Conservation (phyloP, 2,113 vertebrate species). For the Syngnathus floridae region DNA sequence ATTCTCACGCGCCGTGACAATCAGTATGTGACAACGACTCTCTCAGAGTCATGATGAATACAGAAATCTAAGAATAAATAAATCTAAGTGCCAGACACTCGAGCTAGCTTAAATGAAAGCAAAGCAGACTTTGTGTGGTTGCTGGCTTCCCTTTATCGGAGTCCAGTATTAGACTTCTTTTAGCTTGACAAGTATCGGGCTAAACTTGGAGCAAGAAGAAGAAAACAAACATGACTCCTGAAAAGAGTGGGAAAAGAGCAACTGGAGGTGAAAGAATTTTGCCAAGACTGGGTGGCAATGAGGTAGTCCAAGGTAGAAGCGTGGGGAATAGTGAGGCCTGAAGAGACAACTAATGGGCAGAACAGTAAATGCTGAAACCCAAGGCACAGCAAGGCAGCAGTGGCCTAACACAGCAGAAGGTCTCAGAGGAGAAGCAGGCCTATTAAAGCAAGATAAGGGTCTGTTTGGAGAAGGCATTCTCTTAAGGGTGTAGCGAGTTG, state of each 20-base stretch:
- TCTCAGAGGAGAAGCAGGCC: constrained; percentile 71
- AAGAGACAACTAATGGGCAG: constrained; percentile 73
- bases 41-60: no score
- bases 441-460: constrained; percentile 76
- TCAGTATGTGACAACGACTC: no score
- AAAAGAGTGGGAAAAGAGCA: constrained; percentile 37
- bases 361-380: constrained; percentile 66
- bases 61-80: no score
- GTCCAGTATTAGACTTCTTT: no score
- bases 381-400: constrained; percentile 66
- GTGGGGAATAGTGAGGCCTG: constrained; percentile 61
- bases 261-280: constrained; percentile 54
- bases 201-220: not conserved
- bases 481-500: constrained; percentile 66
- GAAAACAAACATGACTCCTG: not conserved
- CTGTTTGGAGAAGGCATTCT: constrained; percentile 69
- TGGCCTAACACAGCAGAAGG: constrained; percentile 74
- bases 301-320: constrained; percentile 53
- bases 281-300: constrained; percentile 34
- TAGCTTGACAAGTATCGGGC: not conserved
- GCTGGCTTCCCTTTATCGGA: not conserved
- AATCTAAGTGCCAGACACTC: no score
- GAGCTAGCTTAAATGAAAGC: no score
- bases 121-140: no score
- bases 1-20: no score